Evolutionary conservation across 2,113 vertebrate genomes (phyloP).

Genomic region (Peucedramus taeniatus): DNA sequence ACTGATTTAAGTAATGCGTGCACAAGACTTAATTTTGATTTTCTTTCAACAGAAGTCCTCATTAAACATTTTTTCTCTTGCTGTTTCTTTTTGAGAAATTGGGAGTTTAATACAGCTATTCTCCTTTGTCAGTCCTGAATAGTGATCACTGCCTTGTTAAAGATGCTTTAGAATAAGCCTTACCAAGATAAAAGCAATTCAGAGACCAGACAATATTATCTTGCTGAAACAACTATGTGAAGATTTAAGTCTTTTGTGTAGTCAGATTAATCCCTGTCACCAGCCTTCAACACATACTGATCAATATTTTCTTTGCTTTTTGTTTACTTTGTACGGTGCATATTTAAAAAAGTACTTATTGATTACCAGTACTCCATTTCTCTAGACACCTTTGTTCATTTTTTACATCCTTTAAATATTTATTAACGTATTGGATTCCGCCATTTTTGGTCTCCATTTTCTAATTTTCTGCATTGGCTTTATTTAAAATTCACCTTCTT

Average conservation of each 20-base stretch:
- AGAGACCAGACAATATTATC: neutral
- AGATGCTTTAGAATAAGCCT: neutral
- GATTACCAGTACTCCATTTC: neutral
- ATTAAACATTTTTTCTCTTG: neutral
- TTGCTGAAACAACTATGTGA: neutral
- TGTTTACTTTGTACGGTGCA: neutral
- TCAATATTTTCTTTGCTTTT: neutral
- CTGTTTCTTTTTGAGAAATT: neutral
- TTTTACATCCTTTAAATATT: neutral
- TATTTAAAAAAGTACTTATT: neutral
- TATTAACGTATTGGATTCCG: neutral
- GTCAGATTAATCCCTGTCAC: neutral
- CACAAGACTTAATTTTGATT: neutral
- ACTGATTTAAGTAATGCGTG: neutral
- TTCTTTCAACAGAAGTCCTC: neutral
- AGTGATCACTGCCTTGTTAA: neutral
- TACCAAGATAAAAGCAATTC: neutral
- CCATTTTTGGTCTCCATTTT: neutral
- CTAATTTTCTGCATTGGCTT: neutral
- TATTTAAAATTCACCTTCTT: neutral
- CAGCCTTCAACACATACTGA: neutral
- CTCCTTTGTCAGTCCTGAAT: neutral
- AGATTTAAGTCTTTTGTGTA: constrained; percentile 6
- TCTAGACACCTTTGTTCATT: neutral
- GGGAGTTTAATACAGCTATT: neutral